Conservation (phyloP, 2,888 invertebrate species). For the Parapristionchus giblindavisi region DNA sequence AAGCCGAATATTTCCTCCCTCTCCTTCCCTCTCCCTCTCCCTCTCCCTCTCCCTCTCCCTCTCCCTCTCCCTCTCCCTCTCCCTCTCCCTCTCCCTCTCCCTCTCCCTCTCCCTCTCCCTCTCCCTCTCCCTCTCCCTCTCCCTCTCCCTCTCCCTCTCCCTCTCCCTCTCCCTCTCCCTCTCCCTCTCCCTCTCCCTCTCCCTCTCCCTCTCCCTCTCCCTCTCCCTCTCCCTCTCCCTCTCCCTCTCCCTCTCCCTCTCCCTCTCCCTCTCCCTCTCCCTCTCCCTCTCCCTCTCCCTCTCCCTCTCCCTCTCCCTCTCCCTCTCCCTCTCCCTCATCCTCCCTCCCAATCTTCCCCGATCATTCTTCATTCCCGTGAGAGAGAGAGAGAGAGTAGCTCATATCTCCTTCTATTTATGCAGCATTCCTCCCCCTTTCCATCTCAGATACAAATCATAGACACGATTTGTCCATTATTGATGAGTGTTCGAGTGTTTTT, state of each 20-base stretch:
- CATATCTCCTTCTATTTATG: too few relatives aligned
- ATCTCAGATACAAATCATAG: too few relatives aligned
- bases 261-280: not conserved
- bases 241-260: not conserved
- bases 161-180: conserved; percentile 18
- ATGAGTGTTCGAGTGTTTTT: too few relatives aligned
- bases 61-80: not conserved
- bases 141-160: conserved; percentile 5
- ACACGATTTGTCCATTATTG: too few relatives aligned
- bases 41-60: not conserved
- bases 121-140: conserved; percentile 3
- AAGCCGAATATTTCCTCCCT: conserved; percentile 9
- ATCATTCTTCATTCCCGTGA: not conserved
- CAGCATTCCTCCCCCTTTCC: too few relatives aligned
- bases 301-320: not conserved
- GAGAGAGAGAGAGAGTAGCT: too few relatives aligned
- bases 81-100: not conserved
- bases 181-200: conserved; percentile 23
- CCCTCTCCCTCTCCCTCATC: not conserved
- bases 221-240: conserved; percentile 11
- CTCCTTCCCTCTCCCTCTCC: not conserved
- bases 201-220: conserved; percentile 33
- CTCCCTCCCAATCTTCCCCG: not conserved
- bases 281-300: not conserved
- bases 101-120: not conserved